These are phyloP conservation scores for Perccottus glenii DNA, from an alignment of 2,113 vertebrate genomes.

Conservation along the genomic window DNA sequence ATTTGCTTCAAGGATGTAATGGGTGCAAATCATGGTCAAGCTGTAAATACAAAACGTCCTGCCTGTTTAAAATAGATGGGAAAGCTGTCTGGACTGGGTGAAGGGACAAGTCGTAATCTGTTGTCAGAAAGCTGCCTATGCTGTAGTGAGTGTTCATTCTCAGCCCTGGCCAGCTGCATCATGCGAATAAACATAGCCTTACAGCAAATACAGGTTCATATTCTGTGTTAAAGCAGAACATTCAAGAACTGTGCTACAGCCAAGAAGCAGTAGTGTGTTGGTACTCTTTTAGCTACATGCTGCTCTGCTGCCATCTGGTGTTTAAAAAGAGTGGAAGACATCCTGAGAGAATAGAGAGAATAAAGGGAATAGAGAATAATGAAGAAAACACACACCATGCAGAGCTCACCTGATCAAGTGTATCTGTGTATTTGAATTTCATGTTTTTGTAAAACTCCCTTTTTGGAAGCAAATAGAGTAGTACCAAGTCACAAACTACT, in stretches of 20 bases:
- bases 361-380: background rate
- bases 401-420: conserved; percentile 62
- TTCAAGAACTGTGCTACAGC: background rate
- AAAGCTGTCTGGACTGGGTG: conserved; percentile 15
- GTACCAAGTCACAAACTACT: conserved; percentile 91
- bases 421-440: conserved; percentile 90
- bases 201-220: background rate
- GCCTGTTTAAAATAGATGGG: conserved; percentile 35
- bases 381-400: background rate
- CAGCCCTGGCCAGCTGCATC: too few relatives aligned
- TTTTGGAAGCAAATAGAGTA: conserved; percentile 90
- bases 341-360: background rate
- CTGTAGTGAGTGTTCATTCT: background rate
- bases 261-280: background rate
- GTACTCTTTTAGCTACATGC: background rate
- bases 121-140: conserved; percentile 7
- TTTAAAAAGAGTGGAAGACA: too few relatives aligned
- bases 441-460: conserved; percentile 93
- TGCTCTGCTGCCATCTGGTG: conserved; percentile 67
- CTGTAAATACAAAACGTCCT: conserved; percentile 58
- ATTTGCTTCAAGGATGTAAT: conserved; percentile 51
- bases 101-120: background rate
- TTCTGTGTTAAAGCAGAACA: too few relatives aligned
- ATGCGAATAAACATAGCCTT: too few relatives aligned
- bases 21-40: conserved; percentile 46